These are phyloP conservation scores for Caradrina clavipalpis DNA, from an alignment of 2,888 invertebrate genomes.

Conservation along the genomic window DNA sequence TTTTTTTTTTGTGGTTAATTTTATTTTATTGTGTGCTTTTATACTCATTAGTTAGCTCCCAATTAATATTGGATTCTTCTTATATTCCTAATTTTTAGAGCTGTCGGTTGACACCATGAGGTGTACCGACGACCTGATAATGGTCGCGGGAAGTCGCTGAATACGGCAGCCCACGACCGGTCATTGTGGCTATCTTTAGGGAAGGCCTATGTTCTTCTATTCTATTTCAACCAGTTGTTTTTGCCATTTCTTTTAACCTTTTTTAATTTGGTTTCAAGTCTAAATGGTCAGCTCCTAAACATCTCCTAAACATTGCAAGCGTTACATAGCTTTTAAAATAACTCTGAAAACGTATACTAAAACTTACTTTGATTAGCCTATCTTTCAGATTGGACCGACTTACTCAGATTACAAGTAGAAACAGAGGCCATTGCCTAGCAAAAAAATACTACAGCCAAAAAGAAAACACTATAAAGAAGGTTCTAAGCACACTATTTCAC, in stretches of 20 bases:
- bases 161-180: no score
- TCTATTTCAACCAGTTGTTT: neutral
- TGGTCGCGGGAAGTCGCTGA: no score
- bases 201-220: no score
- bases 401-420: no score
- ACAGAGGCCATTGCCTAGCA: no score
- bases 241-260: no score
- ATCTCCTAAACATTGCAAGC: no score
- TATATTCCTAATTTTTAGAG: constrained; percentile 7
- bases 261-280: no score
- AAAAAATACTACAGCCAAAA: neutral
- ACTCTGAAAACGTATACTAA: neutral
- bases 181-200: no score
- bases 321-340: neutral
- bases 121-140: no score
- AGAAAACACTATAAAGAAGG: neutral
- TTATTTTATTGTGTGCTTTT: constrained; percentile 25
- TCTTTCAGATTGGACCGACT: neutral
- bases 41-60: constrained; percentile 24
- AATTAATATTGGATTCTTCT: constrained; percentile 9
- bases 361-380: neutral
- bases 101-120: no score
- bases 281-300: no score
- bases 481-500: neutral
- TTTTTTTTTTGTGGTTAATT: constrained; percentile 38